Percentiles rank a stretch among this genome's conserved stretches.
Conservation (phyloP, 2,888 invertebrate genomes). For the Rotaria magnacalcarata region DNA sequence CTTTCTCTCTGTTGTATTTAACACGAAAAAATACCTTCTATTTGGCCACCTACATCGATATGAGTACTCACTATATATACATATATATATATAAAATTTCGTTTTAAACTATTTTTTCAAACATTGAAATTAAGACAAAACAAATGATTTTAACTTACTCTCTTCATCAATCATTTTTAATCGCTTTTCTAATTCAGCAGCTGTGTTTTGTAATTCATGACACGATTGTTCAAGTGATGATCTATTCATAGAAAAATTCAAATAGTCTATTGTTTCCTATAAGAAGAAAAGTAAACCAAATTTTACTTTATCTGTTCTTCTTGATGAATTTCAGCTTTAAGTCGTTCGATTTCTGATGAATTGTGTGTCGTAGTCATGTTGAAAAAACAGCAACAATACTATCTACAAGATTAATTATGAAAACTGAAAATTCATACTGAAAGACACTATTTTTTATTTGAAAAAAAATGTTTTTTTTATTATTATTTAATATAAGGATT, state of each 20-base stretch:
- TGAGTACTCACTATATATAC: conserved; percentile 14
- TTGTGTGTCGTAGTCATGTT: not conserved
- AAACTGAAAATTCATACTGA: not conserved
- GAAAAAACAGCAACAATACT: too few species aligned
- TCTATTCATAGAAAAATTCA: not conserved
- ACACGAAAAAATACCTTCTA: not conserved
- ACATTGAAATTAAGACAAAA: not conserved
- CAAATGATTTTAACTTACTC: conserved; percentile 16
- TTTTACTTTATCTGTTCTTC: conserved; percentile 30
- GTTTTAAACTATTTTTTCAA: not conserved
- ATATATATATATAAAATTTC: not conserved
- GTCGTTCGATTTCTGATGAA: not conserved
- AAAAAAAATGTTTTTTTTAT: not conserved
- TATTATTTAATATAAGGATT: not conserved
- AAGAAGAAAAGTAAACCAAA: not conserved
- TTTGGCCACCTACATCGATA: not conserved
- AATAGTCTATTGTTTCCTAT: not conserved
- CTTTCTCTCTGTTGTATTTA: too few species aligned
- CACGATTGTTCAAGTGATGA: conserved; percentile 41
- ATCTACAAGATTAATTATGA: not conserved
- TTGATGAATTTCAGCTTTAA: conserved; percentile 33
- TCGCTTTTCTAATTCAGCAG: conserved; percentile 44
- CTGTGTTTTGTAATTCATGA: conserved; percentile 41
- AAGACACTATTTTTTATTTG: not conserved
- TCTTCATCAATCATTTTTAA: conserved; percentile 45